Evolutionary conservation across 2,113 vertebrate genomes (phyloP), one percentile per base, ranked within the genome.

Genomic region (Maccullochella peelii): DNA sequence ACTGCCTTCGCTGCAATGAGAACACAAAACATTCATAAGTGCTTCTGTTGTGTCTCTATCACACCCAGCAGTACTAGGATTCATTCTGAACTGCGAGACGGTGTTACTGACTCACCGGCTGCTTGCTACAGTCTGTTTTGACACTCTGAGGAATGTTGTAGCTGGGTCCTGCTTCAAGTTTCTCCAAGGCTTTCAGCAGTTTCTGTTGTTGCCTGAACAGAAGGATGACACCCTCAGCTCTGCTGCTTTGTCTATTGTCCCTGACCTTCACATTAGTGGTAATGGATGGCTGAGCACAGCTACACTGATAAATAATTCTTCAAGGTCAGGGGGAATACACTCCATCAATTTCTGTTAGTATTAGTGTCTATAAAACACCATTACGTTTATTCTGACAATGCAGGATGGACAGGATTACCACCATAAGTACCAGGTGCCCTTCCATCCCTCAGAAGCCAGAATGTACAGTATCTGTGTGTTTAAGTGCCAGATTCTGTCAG

Each of bases 201-300:
- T 94, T 96, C 86, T 97, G 96, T 90, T 97, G 96, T 77, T 97
- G 96, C 90, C 98, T 99, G 94, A 92, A 95, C 94, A 65, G 71
- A 50, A 90, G 63, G 62, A 55, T 47, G n/a, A 84, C 79, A 85
- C 10, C 30, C 27, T 86, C 71, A 89, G 67, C 44, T 73, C 59
- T 70, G 61, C 68, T 63, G 66, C 33, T 75, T 30, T 33, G 33
- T 69, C 30, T 63, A 16, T n/a, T 33, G 15, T 63, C 33, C 63
- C 33, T 59, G 74, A 81, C 84, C 74, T 88, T 90, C 33, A 65
- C 40, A 1, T 69, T 12, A 30, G 59, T 21, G 23, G 14, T 40
- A 77, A 73, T 18, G 16, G 30, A 77, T 58, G 33, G 52, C 50
- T 61, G 25, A 78, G 42, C 67, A 77, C 62, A 55, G 47, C 62